Percentiles rank a stretch among this genome's conserved stretches.
These are phyloP conservation scores for Nyctibius bracteatus DNA, from an alignment of 2,113 vertebrate species.

Conservation along the genomic window DNA sequence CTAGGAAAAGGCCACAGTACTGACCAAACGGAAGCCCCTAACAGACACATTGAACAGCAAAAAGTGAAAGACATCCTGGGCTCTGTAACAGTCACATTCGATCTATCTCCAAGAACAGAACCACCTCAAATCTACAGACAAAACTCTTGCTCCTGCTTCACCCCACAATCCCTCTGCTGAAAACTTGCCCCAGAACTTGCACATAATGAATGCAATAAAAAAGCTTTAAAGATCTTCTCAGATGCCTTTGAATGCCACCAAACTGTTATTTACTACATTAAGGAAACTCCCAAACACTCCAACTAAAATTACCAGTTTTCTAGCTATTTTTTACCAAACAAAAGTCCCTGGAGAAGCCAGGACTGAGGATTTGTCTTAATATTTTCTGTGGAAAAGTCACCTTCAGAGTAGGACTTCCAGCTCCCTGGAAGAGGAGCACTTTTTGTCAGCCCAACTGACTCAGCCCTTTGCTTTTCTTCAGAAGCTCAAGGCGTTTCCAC, in stretches of 20 bases:
- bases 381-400: not conserved
- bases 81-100: not conserved
- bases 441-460: not conserved
- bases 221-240: not conserved
- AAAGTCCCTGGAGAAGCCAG: not conserved
- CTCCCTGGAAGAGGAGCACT: not conserved
- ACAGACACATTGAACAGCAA: not conserved
- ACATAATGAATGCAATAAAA: not conserved
- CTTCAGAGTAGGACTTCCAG: not conserved
- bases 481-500: not conserved
- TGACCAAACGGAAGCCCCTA: not conserved
- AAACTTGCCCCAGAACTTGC: not conserved
- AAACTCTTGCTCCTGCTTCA: not conserved
- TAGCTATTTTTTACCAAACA: not conserved
- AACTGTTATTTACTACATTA: not conserved
- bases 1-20: not conserved
- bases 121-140: not conserved
- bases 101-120: not conserved
- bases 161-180: not conserved
- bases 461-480: not conserved
- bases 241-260: not conserved
- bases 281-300: not conserved
- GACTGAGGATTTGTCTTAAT: not conserved
- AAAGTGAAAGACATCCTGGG: not conserved
- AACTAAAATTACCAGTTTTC: not conserved